These are phyloP conservation scores for Huso huso DNA, from an alignment of 2,797 vertebrate species.

Conservation along the genomic window DNA sequence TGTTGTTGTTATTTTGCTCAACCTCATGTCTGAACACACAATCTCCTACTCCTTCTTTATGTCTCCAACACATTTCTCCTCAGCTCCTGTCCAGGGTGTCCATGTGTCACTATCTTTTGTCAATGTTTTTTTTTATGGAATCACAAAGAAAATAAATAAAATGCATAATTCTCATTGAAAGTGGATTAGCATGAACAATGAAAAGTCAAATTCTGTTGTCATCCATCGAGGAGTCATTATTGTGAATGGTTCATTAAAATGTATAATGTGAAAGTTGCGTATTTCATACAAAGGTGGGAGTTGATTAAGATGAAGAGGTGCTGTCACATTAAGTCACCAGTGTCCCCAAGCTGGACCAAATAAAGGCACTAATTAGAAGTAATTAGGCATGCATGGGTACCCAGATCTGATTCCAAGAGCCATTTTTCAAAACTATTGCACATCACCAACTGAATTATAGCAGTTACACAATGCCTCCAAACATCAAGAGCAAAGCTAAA, in stretches of 20 bases:
- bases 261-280: constrained; percentile 2
- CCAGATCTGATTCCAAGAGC: constrained; percentile 1
- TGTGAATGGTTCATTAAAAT: constrained; percentile 14
- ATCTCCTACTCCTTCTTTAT: too few species aligned
- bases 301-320: constrained; percentile 21
- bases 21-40: too few species aligned
- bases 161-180: constrained; percentile 37
- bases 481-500: background rate
- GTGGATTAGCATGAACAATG: constrained; percentile 33
- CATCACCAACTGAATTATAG: constrained; percentile 6
- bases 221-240: constrained; percentile 18
- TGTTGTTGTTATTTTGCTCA: too few species aligned
- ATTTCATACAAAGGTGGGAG: background rate
- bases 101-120: too few species aligned
- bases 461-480: background rate
- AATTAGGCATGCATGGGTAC: constrained; percentile 19
- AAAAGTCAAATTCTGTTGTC: constrained; percentile 28
- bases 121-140: too few species aligned
- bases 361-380: constrained; percentile 23
- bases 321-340: constrained; percentile 14
- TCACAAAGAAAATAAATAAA: too few species aligned
- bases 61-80: too few species aligned
- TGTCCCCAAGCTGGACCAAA: constrained; percentile 16
- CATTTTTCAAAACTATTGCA: background rate
- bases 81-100: too few species aligned